Evolutionary conservation across 2,888 invertebrate species (phyloP), one percentile per base, ranked within the genome.

Genomic region (Cyclophora punctaria): DNA sequence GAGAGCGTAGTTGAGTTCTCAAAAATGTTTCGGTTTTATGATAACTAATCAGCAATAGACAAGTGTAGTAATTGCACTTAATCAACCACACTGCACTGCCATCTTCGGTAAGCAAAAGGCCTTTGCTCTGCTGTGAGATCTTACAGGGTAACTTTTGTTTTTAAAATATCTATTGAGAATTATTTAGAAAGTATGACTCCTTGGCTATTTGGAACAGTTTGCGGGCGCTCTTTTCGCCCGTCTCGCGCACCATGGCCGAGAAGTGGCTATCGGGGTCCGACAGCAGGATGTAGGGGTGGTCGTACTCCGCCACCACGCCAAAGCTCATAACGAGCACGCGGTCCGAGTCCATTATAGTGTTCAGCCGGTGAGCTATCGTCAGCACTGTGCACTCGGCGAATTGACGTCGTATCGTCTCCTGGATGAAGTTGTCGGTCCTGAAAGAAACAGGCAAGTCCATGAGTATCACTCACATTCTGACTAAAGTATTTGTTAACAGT

Each of bases 311-410:
- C 4, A 82, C 89, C 45, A 90, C 86, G 0, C 92, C 92, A 60
- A 88, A 87, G 64, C 90, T 91, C 81, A 93, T 87, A 4, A 93
- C 90, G 5, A 93, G 65, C 85, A 96, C 94, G 69, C 94, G 91
- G 76, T 95, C 94, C 3, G 95, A 95, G 80, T 97, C 96, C 91
- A 97, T 91, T 65, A 98, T 96, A 4, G 97, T 98, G 77, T 97
- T 97, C 51, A 98, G 90, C 47, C 97, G 91, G 80, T 98, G 97
- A 5, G 97, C 97, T 45, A 98, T 96, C 0, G 97, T 97, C 7
- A 98, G 80, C 3, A 97, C 96, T 0, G 96, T 96, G 73, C 96
- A 96, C 1, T 92, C 79, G 5, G 88, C 86, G 70, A 97, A 97
- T 75, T 94, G 93, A 6, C 89, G 88, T 34, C 96, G 90, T 44